phyloP scores from a whole-genome alignment of 2,797 vertebrate genomes.

The Melanotaenia pygmaea region DNA sequence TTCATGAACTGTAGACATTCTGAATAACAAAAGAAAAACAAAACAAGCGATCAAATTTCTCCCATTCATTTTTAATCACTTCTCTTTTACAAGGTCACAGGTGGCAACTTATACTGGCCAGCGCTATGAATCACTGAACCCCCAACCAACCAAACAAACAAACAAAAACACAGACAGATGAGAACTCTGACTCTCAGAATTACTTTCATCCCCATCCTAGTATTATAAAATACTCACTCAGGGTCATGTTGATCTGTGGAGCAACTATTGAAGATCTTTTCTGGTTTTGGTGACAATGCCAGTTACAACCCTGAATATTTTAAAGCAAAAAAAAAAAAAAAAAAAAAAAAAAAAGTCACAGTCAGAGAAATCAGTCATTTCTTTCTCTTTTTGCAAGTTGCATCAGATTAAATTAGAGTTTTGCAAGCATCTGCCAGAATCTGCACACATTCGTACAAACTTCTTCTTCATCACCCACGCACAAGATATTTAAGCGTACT shows the following conservation, averaged over 20 bases:
- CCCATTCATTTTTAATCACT: conserved; percentile 79
- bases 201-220: conserved; percentile 33
- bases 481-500: conserved; percentile 27
- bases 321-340: neutral
- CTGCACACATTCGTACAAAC: neutral
- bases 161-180: conserved; percentile 40
- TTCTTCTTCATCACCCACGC: conserved; percentile 11
- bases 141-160: conserved; percentile 34
- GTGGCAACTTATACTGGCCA: conserved; percentile 68
- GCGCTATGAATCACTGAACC: conserved; percentile 32
- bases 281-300: conserved; percentile 8
- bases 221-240: conserved; percentile 30
- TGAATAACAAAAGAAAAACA: conserved; percentile 69
- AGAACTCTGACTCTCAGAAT: conserved; percentile 4
- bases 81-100: conserved; percentile 83
- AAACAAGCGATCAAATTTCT: conserved; percentile 75
- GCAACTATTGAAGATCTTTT: conserved; percentile 8
- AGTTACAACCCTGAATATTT: neutral
- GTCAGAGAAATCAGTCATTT: neutral
- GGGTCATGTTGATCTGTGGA: conserved; percentile 38
- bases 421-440: conserved; percentile 10
- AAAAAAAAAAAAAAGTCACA: no score
- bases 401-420: conserved; percentile 2
- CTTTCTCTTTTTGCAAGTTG: conserved; percentile 10
- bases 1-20: conserved; percentile 65